Conservation (phyloP, 1,140 invertebrate genomes). For the Saccostrea echinata region DNA sequence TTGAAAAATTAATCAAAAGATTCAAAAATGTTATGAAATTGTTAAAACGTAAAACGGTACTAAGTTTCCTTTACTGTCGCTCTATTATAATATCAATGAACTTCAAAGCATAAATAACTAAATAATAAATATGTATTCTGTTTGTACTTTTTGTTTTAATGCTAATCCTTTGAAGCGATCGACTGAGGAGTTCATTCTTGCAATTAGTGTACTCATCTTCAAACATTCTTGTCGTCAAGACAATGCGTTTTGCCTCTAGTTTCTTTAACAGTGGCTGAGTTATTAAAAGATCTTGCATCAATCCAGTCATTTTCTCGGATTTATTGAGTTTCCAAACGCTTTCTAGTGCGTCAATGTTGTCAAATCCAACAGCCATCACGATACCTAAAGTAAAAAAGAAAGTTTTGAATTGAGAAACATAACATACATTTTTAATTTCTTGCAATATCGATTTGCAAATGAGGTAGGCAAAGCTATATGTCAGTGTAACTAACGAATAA, state of each 20-base stretch:
- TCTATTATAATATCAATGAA: background rate
- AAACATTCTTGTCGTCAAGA: slow-evolving; percentile 65
- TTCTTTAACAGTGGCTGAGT: slow-evolving; percentile 59
- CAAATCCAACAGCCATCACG: slow-evolving; percentile 62
- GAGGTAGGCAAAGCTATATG: too few relatives aligned
- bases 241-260: slow-evolving; percentile 56
- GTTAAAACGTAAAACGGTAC: background rate
- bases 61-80: background rate
- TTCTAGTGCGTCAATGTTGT: slow-evolving; percentile 58
- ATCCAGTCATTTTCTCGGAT: slow-evolving; percentile 53
- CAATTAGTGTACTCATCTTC: slow-evolving; percentile 67
- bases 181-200: slow-evolving; percentile 58
- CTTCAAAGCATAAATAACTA: background rate
- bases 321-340: slow-evolving; percentile 56
- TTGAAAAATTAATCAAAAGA: background rate
- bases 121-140: slow-evolving; percentile 8
- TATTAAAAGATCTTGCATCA: slow-evolving; percentile 65
- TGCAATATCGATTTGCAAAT: background rate
- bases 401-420: background rate
- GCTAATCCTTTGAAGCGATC: slow-evolving; percentile 19
- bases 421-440: background rate
- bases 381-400: slow-evolving; percentile 53
- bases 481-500: too few relatives aligned
- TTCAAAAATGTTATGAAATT: background rate
- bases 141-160: slow-evolving; percentile 59